phyloP scores from a whole-genome alignment of 2,888 invertebrate genomes.

The Parnassius mnemosyne region DNA sequence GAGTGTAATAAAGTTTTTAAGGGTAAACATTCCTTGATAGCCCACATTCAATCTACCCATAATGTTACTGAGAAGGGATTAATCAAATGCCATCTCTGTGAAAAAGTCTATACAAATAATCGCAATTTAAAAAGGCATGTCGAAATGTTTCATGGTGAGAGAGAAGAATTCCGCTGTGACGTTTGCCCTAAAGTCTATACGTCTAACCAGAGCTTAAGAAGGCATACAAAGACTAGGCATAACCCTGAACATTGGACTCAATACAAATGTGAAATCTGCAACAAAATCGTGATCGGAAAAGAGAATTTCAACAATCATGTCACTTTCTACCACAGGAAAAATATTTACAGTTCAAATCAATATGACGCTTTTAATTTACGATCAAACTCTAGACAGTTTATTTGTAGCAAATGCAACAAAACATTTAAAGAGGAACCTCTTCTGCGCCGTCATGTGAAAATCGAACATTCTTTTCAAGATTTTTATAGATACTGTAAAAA shows the following conservation, averaged over 20 bases:
- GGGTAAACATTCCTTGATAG: conserved; percentile 49
- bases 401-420: conserved; percentile 48
- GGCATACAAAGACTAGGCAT: conserved; percentile 49
- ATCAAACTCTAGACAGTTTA: conserved; percentile 23
- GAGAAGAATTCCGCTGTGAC: conserved; percentile 51
- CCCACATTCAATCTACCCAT: conserved; percentile 54
- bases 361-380: conserved; percentile 22
- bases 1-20: conserved; percentile 54
- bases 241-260: conserved; percentile 39
- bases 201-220: conserved; percentile 56
- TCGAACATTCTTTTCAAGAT: conserved; percentile 53
- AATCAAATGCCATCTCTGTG: conserved; percentile 51
- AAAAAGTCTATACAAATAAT: conserved; percentile 54
- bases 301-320: conserved; percentile 43
- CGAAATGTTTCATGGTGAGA: conserved; percentile 56
- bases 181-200: conserved; percentile 63
- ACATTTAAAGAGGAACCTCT: conserved; percentile 45
- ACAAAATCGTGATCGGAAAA: conserved; percentile 36
- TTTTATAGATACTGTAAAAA: conserved; percentile 62
- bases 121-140: conserved; percentile 58
- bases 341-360: conserved; percentile 24
- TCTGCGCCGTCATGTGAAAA: conserved; percentile 56
- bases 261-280: conserved; percentile 37
- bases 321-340: conserved; percentile 30
- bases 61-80: conserved; percentile 34